Evolutionary conservation across 1,140 invertebrate species (phyloP).

Genomic region (Onthophagus taurus): DNA sequence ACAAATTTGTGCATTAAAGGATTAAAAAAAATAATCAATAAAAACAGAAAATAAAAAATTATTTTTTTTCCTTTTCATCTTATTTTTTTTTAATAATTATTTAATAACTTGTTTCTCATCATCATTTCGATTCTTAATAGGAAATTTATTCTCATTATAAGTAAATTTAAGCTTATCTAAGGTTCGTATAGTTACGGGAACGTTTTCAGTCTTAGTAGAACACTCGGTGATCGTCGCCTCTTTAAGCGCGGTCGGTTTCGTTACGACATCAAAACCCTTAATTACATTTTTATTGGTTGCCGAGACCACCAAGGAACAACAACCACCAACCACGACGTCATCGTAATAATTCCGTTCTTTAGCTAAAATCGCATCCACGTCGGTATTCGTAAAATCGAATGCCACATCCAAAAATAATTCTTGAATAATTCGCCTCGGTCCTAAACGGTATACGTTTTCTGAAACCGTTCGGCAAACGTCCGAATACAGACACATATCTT

Average conservation of each 20-base stretch:
- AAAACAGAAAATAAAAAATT: too few species aligned
- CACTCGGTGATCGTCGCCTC: constrained; percentile 13
- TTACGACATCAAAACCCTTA: constrained; percentile 11
- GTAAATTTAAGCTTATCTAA: constrained; percentile 33
- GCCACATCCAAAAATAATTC: constrained; percentile 86
- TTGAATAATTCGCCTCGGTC: constrained; percentile 80
- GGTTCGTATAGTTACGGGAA: constrained; percentile 22
- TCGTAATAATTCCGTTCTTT: constrained; percentile 11
- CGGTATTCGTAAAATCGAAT: constrained; percentile 52
- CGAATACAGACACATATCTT: constrained; percentile 87
- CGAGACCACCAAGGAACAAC: too few species aligned
- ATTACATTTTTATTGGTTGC: constrained; percentile 9
- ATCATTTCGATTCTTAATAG: constrained; percentile 23
- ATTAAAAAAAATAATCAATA: too few species aligned
- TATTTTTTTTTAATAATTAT: constrained; percentile 11
- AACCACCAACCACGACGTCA: too few species aligned
- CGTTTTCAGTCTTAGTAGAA: constrained; percentile 8
- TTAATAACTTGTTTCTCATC: constrained; percentile 8
- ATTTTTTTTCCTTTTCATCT: too few species aligned
- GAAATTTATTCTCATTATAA: constrained; percentile 37
- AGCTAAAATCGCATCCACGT: constrained; percentile 36
- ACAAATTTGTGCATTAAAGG: too few species aligned
- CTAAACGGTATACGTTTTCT: constrained; percentile 70
- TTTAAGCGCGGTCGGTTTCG: constrained; percentile 10
- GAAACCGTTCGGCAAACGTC: constrained; percentile 77